phyloP scores from a whole-genome alignment of 2,888 invertebrate genomes.

The Stramonita haemastoma region DNA sequence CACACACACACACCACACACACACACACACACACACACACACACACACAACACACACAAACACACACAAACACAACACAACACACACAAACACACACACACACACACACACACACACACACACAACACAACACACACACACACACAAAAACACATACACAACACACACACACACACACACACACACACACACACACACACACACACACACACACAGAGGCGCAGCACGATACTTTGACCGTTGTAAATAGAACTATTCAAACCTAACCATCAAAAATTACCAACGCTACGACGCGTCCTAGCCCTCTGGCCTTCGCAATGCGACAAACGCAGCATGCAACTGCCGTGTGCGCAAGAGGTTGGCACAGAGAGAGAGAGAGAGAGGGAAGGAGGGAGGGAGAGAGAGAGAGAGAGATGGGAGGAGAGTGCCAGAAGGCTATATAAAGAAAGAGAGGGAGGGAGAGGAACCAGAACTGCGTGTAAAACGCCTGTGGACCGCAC shows the following conservation, averaged over 20 bases:
- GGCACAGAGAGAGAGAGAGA: neutral
- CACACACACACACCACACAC: too few species aligned
- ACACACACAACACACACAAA: too few species aligned
- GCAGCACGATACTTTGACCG: neutral
- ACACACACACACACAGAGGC: neutral
- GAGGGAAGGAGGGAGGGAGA: neutral
- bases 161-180: neutral
- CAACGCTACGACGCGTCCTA: neutral
- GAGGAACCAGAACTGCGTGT: too few species aligned
- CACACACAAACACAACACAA: neutral
- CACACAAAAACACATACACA: neutral
- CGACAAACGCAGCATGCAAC: neutral
- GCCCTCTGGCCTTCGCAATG: neutral
- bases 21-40: too few species aligned
- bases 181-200: neutral
- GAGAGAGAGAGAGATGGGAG: too few species aligned
- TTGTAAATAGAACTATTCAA: neutral
- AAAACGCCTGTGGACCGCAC: too few species aligned
- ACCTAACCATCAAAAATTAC: neutral
- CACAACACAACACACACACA: neutral
- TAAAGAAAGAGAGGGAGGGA: too few species aligned
- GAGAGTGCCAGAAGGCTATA: too few species aligned
- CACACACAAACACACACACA: neutral
- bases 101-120: slow-evolving; percentile 10
- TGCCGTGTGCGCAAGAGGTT: neutral